A percentile compares a stretch with the other conserved stretches of the same genome.
Evolutionary conservation across 2,797 vertebrate species (phyloP).

Genomic region (Catostomus latipinnis): DNA sequence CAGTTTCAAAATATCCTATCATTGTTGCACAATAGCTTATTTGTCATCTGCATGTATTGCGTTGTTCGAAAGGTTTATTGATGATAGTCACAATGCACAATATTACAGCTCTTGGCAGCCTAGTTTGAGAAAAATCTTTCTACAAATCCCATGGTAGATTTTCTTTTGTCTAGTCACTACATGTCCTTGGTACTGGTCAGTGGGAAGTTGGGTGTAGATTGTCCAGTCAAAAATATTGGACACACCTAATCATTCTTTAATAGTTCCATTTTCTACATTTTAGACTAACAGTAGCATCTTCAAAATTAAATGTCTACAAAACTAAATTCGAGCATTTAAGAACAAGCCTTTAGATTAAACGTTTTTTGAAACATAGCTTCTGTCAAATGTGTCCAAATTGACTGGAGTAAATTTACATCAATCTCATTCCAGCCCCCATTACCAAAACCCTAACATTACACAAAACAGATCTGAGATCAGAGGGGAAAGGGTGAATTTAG

Average conservation of each 20-base stretch:
- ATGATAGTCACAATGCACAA: constrained; percentile 4
- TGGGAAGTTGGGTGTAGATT: background rate
- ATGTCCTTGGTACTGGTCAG: too few species aligned
- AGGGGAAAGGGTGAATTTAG: constrained; percentile 32
- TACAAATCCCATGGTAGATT: constrained; percentile 26
- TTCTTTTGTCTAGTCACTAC: background rate
- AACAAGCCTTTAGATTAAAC: too few species aligned
- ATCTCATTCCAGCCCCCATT: background rate
- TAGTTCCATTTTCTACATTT: too few species aligned
- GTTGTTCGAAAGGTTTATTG: constrained; percentile 2
- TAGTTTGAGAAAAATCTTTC: constrained; percentile 5
- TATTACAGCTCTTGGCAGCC: background rate
- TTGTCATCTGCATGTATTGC: background rate
- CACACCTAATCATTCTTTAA: too few species aligned
- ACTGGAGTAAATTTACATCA: too few species aligned
- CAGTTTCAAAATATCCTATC: constrained; percentile 6
- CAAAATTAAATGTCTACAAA: too few species aligned
- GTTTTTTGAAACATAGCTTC: too few species aligned
- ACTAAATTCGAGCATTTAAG: background rate
- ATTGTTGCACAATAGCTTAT: constrained; percentile 23
- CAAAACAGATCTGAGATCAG: constrained; percentile 26
- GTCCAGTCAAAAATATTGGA: background rate
- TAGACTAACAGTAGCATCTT: too few species aligned
- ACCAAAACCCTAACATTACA: constrained; percentile 7
- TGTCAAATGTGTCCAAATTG: too few species aligned